Percentiles rank a stretch among this genome's conserved stretches.
These are phyloP conservation scores for Caenorhabditis japonica DNA, from an alignment of 2,888 invertebrate genomes.

Conservation along the genomic window DNA sequence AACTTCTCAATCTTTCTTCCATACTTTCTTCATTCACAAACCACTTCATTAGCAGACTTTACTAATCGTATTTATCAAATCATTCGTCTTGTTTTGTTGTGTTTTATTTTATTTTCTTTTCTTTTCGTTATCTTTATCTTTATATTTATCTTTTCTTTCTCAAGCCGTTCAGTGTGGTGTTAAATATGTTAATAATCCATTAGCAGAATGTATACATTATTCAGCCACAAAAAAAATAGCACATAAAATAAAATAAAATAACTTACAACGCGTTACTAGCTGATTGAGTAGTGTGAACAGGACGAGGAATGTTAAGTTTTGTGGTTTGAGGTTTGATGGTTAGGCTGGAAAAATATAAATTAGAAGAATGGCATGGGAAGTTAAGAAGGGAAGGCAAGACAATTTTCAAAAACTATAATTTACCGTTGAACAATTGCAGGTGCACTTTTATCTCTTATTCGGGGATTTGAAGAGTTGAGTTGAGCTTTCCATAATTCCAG, in stretches of 20 bases:
- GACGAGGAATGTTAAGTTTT: constrained; percentile 52
- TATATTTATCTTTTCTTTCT: too few species aligned
- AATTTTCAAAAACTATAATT: neutral
- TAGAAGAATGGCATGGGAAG: neutral
- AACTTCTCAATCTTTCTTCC: neutral
- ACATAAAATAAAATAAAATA: neutral
- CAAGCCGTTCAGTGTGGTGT: too few species aligned
- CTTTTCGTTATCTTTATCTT: neutral
- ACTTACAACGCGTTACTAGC: constrained; percentile 55
- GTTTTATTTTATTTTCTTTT: constrained; percentile 3
- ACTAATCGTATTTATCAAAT: constrained; percentile 49
- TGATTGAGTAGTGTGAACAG: constrained; percentile 51
- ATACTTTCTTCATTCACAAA: constrained; percentile 1
- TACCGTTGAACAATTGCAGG: constrained; percentile 60
- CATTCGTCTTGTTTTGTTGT: neutral
- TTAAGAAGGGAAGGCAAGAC: too few species aligned
- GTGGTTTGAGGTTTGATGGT: constrained; percentile 57
- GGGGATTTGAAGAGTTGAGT: constrained; percentile 45
- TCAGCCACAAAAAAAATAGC: too few species aligned
- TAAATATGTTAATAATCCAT: too few species aligned
- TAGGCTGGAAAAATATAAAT: constrained; percentile 34
- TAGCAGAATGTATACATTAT: too few species aligned
- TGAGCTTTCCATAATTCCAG: constrained; percentile 64
- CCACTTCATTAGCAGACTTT: constrained; percentile 30
- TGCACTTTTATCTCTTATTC: constrained; percentile 58